Evolutionary conservation across 2,888 invertebrate species (phyloP).

Genomic region (Trisateles emortualis): DNA sequence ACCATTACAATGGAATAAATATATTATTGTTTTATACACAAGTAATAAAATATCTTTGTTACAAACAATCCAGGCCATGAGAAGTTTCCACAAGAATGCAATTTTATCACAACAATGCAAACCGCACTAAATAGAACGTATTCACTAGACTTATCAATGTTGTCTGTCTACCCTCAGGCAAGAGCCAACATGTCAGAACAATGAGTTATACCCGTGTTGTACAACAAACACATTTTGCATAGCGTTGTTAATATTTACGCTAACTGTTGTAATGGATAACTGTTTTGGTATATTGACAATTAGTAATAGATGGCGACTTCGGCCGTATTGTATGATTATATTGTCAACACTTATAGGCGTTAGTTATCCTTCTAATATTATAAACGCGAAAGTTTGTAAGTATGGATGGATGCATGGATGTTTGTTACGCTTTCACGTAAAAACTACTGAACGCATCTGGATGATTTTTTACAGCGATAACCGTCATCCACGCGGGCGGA

Average conservation of each 20-base stretch:
- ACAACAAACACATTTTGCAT: constrained; percentile 2
- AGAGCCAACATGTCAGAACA: constrained; percentile 10
- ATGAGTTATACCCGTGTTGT: constrained; percentile 1
- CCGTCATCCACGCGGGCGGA: no score
- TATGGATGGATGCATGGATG: no score
- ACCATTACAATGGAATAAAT: no score
- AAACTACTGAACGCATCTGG: no score
- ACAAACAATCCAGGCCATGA: not conserved
- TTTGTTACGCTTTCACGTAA: no score
- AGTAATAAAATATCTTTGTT: not conserved
- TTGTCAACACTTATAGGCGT: no score
- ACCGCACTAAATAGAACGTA: not conserved
- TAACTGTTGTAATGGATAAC: constrained; percentile 4
- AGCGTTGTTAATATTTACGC: constrained; percentile 10
- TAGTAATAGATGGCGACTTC: not conserved
- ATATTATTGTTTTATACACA: no score
- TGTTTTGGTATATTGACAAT: constrained; percentile 15
- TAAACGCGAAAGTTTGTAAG: no score
- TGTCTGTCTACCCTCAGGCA: constrained; percentile 3
- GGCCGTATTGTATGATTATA: constrained; percentile 4
- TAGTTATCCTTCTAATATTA: no score
- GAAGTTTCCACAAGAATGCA: not conserved
- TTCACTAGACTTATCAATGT: constrained; percentile 4
- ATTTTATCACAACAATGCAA: constrained; percentile 12
- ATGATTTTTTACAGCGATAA: no score